Evolutionary conservation across 2,888 invertebrate species (phyloP).

Genomic region (Zonitis immaculata): DNA sequence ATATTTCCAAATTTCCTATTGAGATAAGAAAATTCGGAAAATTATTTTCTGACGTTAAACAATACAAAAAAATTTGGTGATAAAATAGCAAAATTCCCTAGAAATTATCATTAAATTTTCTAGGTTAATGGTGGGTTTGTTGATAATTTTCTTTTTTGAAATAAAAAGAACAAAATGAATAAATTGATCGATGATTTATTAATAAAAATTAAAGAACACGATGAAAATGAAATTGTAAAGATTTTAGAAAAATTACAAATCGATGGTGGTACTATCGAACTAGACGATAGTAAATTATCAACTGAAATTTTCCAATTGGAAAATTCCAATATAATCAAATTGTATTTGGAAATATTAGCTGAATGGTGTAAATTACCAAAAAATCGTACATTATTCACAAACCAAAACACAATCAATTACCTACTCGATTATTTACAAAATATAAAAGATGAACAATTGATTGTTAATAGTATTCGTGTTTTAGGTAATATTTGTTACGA

Average conservation of each 20-base stretch:
- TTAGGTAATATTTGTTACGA: conserved; percentile 87
- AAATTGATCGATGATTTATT: conserved; percentile 12
- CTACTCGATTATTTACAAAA: conserved; percentile 56
- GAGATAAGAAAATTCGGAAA: too few relatives aligned
- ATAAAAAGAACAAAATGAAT: neutral
- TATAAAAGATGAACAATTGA: conserved; percentile 53
- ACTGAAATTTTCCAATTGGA: conserved; percentile 30
- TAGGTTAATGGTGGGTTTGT: neutral
- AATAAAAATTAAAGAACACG: conserved; percentile 35
- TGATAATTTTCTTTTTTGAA: neutral
- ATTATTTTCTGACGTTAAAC: neutral
- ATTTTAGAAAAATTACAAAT: conserved; percentile 51
- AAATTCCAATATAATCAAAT: conserved; percentile 52
- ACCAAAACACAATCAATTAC: conserved; percentile 55
- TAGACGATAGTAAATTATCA: conserved; percentile 49
- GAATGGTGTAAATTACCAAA: conserved; percentile 75
- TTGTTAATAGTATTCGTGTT: conserved; percentile 76
- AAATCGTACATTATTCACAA: conserved; percentile 68
- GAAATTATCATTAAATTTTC: neutral
- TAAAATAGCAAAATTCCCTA: neutral
- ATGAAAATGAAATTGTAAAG: conserved; percentile 49
- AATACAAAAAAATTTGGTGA: neutral
- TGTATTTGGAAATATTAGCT: conserved; percentile 68
- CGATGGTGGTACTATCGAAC: conserved; percentile 50
- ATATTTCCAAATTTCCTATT: too few relatives aligned